phyloP scores from a whole-genome alignment of 2,797 vertebrate species.

The Ctenopoma multispine region DNA sequence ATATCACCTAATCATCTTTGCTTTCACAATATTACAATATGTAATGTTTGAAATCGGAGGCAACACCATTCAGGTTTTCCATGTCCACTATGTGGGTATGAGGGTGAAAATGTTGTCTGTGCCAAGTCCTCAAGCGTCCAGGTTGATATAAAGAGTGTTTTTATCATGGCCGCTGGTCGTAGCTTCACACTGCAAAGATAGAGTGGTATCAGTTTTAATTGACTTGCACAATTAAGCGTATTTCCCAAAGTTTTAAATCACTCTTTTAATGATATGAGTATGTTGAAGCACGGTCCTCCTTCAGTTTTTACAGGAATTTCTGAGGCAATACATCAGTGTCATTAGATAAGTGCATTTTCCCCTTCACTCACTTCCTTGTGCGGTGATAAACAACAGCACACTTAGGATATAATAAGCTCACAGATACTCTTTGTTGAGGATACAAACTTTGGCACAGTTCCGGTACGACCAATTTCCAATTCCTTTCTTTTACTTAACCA shows the following conservation, averaged over 20 bases:
- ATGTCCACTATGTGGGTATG: too few relatives aligned
- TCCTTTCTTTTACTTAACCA: slow-evolving; percentile 11
- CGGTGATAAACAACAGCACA: slow-evolving; percentile 34
- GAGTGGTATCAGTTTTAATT: not conserved
- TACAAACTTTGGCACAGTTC: slow-evolving; percentile 26
- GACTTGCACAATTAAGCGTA: not conserved
- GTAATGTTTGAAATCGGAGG: not conserved
- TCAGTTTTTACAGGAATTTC: not conserved
- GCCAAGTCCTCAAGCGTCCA: too few relatives aligned
- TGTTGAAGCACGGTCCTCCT: not conserved
- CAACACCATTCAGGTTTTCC: too few relatives aligned
- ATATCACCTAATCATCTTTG: not conserved
- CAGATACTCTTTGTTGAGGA: slow-evolving; percentile 21
- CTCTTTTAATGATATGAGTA: not conserved
- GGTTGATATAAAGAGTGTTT: too few relatives aligned
- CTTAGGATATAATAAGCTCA: slow-evolving; percentile 30
- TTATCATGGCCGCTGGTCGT: not conserved
- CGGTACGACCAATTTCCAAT: slow-evolving; percentile 18
- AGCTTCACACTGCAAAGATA: not conserved
- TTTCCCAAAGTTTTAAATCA: not conserved
- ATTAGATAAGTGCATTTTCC: slow-evolving; percentile 28
- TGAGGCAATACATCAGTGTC: slow-evolving; percentile 28
- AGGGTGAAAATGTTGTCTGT: not conserved
- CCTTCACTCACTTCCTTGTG: slow-evolving; percentile 26
- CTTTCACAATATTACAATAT: not conserved